Base-by-base conservation (phyloP, 2,797 vertebrate species). In the Malacoraja senta region DNA sequence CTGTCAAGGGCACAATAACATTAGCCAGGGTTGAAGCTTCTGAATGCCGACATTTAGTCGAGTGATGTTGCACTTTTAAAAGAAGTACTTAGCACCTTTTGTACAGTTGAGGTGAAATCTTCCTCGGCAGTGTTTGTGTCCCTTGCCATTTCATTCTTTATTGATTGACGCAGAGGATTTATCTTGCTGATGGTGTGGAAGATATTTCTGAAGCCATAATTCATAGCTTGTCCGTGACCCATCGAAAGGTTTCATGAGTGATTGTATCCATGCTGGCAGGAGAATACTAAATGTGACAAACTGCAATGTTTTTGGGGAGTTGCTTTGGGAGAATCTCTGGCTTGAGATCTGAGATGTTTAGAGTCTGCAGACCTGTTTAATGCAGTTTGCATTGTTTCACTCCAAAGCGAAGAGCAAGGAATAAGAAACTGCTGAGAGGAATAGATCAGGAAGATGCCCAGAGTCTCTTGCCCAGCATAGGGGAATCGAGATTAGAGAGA, bases 81-180 rank as follows among this genome's bases (percentile, higher is more conserved):
- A 91, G 65, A 90, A 35, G 65, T 68, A 24, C 32, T 91, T 91
- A 71, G 86, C 65, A 91, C 32, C 65, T 91, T 91, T 71, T 68
- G 86, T 38, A 71, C 86, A 38, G 86, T 19, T 32, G 13, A 3
- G 65, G 32, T 38, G n/a, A 10, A 68, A 38, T 65, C 32, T 38
- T 19, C 86, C 65, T 10, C n/a, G 9, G 86, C 86, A 68, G 21
- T 71, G 63, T 32, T 17, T 4, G 6, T 68, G 65, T 91, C 86
- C 63, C 63, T 65, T 65, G 86, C 63, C 19, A 21, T 12, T 71
- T 91, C n/a, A 68, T 91, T 71, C n/a, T 68, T 65, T 91, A 91
- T 91, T 91, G 86, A 91, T 91, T 91, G 86, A 71, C 86, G 24
- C 15, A 26, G 38, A 65, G 86, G 32, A 71, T 91, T 91, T 91